Conservation (phyloP, 2,113 vertebrate genomes). For the Bettongia penicillata region DNA sequence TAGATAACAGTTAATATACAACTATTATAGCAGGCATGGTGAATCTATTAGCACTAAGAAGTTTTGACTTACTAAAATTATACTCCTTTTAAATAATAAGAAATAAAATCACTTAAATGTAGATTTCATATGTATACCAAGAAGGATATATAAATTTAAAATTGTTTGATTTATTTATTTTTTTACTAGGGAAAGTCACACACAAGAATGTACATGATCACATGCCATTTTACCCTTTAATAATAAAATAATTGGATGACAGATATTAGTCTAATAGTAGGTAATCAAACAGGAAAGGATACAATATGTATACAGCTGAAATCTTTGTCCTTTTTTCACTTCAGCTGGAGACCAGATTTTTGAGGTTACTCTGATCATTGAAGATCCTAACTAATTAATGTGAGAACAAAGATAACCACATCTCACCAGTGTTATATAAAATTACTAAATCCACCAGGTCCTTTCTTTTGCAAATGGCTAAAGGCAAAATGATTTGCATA, state of each 20-base stretch:
- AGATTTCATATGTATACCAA: slow-evolving; percentile 6
- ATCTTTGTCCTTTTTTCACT: slow-evolving; percentile 71
- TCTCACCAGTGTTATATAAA: slow-evolving; percentile 82
- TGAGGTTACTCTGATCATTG: slow-evolving; percentile 80
- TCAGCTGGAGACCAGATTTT: slow-evolving; percentile 77
- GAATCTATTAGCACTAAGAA: background rate
- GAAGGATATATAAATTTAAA: background rate
- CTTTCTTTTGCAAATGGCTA: slow-evolving; percentile 84
- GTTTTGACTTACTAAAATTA: slow-evolving; percentile 4
- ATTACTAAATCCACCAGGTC: slow-evolving; percentile 79
- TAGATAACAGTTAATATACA: background rate
- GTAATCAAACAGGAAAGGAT: slow-evolving; percentile 57
- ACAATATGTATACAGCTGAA: slow-evolving; percentile 67
- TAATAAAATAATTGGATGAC: slow-evolving; percentile 55
- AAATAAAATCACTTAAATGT: background rate
- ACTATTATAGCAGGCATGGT: background rate
- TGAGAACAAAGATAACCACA: slow-evolving; percentile 85
- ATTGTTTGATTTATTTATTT: slow-evolving; percentile 45
- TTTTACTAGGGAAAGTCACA: slow-evolving; percentile 27
- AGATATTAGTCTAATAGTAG: slow-evolving; percentile 36
- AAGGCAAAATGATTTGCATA: slow-evolving; percentile 87
- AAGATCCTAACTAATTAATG: slow-evolving; percentile 86
- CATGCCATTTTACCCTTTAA: slow-evolving; percentile 52
- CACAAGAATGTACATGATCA: slow-evolving; percentile 50
- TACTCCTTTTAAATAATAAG: slow-evolving; percentile 15